phyloP scores from a whole-genome alignment of 2,113 vertebrate species.

The Platichthys flesus region DNA sequence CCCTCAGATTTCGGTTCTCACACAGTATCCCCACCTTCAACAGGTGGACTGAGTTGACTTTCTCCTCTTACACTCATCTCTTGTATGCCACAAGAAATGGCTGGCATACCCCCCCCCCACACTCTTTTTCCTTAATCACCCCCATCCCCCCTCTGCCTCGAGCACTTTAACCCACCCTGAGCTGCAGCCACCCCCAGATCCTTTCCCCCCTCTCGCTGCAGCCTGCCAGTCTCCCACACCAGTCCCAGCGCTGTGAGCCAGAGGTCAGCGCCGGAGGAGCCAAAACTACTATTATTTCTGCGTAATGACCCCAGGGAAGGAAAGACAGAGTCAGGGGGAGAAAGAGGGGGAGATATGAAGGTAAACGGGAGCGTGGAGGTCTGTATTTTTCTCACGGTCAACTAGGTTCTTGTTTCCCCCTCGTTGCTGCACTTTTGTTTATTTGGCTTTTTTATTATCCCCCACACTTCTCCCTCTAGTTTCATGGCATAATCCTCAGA shows the following conservation, averaged over 20 bases:
- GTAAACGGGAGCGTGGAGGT: constrained; percentile 32
- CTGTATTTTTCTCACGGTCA: constrained; percentile 41
- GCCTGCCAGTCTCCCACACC: constrained; percentile 65
- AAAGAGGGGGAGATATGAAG: constrained; percentile 27
- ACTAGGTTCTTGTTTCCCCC: not conserved
- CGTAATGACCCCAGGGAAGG: constrained; percentile 63
- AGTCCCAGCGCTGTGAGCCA: constrained; percentile 63
- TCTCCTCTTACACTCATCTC: constrained; percentile 26
- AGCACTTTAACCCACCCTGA: constrained; percentile 36
- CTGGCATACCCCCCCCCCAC: not conserved
- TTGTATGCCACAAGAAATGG: not conserved
- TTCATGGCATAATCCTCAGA: constrained; percentile 7
- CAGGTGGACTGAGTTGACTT: constrained; percentile 55
- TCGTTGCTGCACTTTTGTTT: constrained; percentile 7
- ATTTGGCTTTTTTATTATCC: constrained; percentile 10
- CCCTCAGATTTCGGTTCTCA: constrained; percentile 42
- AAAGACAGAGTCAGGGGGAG: constrained; percentile 33
- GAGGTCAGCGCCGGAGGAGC: constrained; percentile 62
- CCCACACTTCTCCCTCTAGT: constrained; percentile 5
- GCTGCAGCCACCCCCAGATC: constrained; percentile 44
- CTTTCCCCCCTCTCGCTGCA: constrained; percentile 48
- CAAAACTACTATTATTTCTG: constrained; percentile 74
- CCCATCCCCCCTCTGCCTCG: not conserved
- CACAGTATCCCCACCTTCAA: constrained; percentile 43
- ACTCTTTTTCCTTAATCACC: not conserved